Evolutionary conservation across 2,113 vertebrate species (phyloP), one percentile per base, ranked within the genome.

Genomic region (Syrrhaptes paradoxus): DNA sequence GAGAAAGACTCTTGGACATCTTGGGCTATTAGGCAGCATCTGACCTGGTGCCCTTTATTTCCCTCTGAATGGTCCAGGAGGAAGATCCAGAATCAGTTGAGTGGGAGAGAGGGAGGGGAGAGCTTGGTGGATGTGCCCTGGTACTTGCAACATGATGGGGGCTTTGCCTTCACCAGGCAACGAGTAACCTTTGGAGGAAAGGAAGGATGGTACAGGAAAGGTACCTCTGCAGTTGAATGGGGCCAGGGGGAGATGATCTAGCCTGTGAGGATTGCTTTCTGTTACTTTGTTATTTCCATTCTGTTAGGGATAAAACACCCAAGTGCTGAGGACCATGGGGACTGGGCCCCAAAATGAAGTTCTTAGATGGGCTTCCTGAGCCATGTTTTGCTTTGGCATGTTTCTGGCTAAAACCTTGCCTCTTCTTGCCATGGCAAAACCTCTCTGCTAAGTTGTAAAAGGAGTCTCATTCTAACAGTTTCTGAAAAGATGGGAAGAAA

Each of bases 161-260:
- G 34, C n/a, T 88, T 90, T 76, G 57, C 25, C 63, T 83, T 79
- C 89, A 31, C 31, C 38, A 41, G 17, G 32, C 43, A 36, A 18
- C 6, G 43, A 41, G 20, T 11, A 59, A 10, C 24, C 34, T 76
- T 38, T 71, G 59, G 11, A 61, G 58, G 34, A 91, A 82, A 43
- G n/a, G 32, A 81, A 57, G 46, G 25, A 34, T 41, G 36, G 32
- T 25, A 29, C 4, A 52, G 58, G 16, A 92, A 36, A 38, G 49
- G 21, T 49, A 32, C 3, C 7, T 49, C 49, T 4, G 5, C 17
- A 28, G 52, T 28, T 10, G 9, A 10, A 24, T 0, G 0, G 17
- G 25, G 7, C 24, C 29, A n/a, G 10, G 21, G 21, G 16, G 13
- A 67, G 20, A 41, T 31, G 51, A 71, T 38, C 12, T 48, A 17